These are phyloP conservation scores for Drosophila asahinai DNA, from an alignment of 1,140 invertebrate genomes.

Conservation along the genomic window DNA sequence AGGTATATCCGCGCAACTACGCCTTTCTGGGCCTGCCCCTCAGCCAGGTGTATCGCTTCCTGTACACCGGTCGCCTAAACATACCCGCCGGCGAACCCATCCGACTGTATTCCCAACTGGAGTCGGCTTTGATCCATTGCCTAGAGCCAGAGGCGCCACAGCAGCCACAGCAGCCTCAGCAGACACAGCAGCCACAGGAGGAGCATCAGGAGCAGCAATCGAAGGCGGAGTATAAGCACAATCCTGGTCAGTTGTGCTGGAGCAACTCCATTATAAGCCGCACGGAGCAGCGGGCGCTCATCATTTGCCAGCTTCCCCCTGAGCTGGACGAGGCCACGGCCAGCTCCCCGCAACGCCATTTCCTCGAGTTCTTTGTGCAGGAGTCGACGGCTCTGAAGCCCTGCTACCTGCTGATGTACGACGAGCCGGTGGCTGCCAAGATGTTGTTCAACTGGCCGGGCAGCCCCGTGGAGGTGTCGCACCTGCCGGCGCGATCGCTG, in stretches of 20 bases:
- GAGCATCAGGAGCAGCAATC: too few relatives aligned
- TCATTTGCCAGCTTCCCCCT: conserved; percentile 1
- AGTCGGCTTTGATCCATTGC: not conserved
- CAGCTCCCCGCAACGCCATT: not conserved
- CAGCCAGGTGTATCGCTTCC: not conserved
- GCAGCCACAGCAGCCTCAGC: not conserved
- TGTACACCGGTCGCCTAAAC: not conserved
- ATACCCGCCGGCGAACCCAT: not conserved
- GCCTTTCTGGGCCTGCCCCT: not conserved
- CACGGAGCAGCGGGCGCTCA: not conserved
- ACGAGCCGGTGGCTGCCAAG: not conserved
- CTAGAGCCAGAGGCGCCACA: not conserved
- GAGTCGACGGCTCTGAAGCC: not conserved
- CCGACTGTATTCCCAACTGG: not conserved
- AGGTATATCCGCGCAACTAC: too few relatives aligned
- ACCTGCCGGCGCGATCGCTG: not conserved
- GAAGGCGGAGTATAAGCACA: not conserved
- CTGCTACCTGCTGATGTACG: not conserved
- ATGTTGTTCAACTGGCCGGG: not conserved
- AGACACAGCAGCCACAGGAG: not conserved
- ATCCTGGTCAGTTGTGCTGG: not conserved
- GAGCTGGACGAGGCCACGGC: not conserved
- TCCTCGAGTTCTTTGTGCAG: not conserved
- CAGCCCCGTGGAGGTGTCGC: not conserved
- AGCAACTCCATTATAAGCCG: not conserved